phyloP scores from a whole-genome alignment of 1,140 invertebrate genomes.

The Cydia pomonella region DNA sequence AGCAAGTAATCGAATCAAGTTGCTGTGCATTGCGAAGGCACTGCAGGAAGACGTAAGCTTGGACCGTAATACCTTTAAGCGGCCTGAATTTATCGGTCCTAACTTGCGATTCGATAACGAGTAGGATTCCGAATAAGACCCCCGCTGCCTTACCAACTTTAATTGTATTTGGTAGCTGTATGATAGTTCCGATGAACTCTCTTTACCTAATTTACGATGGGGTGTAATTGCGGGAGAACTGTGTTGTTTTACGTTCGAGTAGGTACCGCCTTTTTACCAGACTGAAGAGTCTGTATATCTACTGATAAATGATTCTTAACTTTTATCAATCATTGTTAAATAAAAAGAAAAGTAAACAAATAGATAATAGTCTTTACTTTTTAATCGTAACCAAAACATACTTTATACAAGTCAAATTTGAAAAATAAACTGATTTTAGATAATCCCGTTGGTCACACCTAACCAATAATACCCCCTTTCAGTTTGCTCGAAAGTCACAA shows the following conservation, averaged over 20 bases:
- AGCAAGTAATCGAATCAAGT: conserved; percentile 20
- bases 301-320: too few relatives aligned
- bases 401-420: too few relatives aligned
- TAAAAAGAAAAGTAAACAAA: too few relatives aligned
- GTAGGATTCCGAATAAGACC: conserved; percentile 29
- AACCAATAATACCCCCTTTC: too few relatives aligned
- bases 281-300: background rate
- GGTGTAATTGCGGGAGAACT: background rate
- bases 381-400: too few relatives aligned
- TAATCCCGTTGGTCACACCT: too few relatives aligned
- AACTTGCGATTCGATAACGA: conserved; percentile 33
- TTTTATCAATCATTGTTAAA: too few relatives aligned
- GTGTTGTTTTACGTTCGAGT: background rate
- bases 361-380: too few relatives aligned
- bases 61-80: conserved; percentile 26
- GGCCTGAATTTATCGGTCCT: conserved; percentile 32
- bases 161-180: conserved; percentile 22
- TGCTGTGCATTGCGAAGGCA: conserved; percentile 25
- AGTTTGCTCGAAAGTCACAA: too few relatives aligned
- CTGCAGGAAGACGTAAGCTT: conserved; percentile 17
- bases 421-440: too few relatives aligned
- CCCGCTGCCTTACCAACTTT: conserved; percentile 29
- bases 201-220: conserved; percentile 4
- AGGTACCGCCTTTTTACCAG: background rate
- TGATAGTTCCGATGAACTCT: conserved; percentile 22